A percentile compares a stretch with the other conserved stretches of the same genome.
These are phyloP conservation scores for Gallinago nigripennis DNA, from an alignment of 2,797 vertebrate species.

Conservation along the genomic window DNA sequence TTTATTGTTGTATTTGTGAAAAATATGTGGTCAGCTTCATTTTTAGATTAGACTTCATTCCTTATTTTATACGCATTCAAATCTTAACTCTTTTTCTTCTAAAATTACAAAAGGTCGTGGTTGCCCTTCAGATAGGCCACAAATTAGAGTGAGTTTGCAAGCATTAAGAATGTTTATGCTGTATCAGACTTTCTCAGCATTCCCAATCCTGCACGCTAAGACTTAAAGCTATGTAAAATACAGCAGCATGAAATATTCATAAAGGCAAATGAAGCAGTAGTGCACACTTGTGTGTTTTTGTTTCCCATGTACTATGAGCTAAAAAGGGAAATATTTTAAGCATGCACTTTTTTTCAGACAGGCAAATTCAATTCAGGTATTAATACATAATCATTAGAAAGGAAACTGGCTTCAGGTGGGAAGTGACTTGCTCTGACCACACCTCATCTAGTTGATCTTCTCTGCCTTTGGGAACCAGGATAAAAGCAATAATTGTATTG, in stretches of 20 bases:
- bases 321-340: neutral
- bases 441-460: neutral
- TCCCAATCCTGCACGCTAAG: neutral
- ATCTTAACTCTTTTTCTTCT: neutral
- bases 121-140: neutral
- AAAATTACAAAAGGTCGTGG: neutral
- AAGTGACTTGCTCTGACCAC: neutral
- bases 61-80: neutral
- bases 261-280: neutral
- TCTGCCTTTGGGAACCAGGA: neutral
- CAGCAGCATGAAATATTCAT: neutral
- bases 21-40: neutral
- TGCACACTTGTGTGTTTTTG: neutral
- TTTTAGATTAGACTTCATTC: neutral
- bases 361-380: neutral
- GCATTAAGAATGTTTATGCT: neutral
- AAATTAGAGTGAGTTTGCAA: neutral
- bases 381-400: neutral
- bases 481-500: neutral
- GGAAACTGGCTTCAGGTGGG: neutral
- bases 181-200: neutral
- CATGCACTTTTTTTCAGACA: neutral
- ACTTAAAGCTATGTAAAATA: constrained; percentile 1
- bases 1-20: neutral
- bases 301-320: neutral